Percentiles rank a stretch among this genome's conserved stretches.
These are phyloP conservation scores for Littorina saxatilis DNA, from an alignment of 1,140 invertebrate genomes.

Conservation along the genomic window DNA sequence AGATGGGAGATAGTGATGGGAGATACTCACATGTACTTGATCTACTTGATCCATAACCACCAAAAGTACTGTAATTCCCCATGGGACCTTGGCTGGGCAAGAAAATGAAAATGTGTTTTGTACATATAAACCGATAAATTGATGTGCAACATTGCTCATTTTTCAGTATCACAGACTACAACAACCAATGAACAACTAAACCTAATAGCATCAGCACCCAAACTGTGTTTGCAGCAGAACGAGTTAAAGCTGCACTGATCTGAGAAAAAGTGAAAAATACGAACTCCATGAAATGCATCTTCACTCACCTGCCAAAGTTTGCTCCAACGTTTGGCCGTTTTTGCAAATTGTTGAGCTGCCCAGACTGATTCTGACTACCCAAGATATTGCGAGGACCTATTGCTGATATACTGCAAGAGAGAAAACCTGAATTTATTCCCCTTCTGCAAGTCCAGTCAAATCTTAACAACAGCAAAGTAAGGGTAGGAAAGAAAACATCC, in stretches of 20 bases:
- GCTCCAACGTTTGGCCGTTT: constrained; percentile 25
- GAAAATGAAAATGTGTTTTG: too few species aligned
- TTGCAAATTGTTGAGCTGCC: constrained; percentile 40
- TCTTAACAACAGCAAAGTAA: too few species aligned
- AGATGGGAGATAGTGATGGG: too few species aligned
- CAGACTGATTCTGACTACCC: constrained; percentile 38
- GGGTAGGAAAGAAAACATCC: too few species aligned
- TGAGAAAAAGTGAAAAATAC: constrained; percentile 21
- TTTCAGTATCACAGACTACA: neutral
- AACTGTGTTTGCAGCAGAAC: neutral
- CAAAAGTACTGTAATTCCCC: constrained; percentile 51
- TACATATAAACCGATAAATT: too few species aligned
- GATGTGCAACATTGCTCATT: neutral
- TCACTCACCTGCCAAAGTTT: constrained; percentile 21
- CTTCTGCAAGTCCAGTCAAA: too few species aligned
- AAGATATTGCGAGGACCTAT: constrained; percentile 49
- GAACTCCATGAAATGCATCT: neutral
- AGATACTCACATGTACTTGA: constrained; percentile 29
- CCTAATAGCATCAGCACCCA: too few species aligned
- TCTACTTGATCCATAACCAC: constrained; percentile 39
- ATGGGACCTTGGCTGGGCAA: constrained; percentile 44
- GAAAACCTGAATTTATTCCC: too few species aligned
- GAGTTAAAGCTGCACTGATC: neutral
- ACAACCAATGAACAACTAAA: neutral
- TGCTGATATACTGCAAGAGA: constrained; percentile 36